A percentile compares a stretch with the other conserved stretches of the same genome.
Conservation (phyloP, 2,797 vertebrate species). For the Pangasius macronema region DNA sequence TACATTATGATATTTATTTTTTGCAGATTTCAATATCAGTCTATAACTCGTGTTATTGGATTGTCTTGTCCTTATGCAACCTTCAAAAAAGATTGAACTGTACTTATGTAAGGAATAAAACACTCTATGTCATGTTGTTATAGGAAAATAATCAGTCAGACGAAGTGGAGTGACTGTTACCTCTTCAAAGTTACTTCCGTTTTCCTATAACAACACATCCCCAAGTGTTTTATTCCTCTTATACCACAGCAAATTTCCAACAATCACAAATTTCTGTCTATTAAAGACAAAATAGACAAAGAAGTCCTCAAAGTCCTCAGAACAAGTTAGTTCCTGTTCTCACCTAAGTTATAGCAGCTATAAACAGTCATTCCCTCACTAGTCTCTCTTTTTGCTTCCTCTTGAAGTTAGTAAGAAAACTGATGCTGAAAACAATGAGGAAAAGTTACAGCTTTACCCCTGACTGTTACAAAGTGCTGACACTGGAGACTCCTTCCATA, state of each 20-base stretch:
- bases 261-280: background rate
- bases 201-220: background rate
- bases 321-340: background rate
- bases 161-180: background rate
- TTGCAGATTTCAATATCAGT: background rate
- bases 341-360: background rate
- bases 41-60: too few species aligned
- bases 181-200: background rate
- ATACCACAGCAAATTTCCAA: too few species aligned
- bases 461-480: background rate
- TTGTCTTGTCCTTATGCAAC: background rate
- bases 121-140: background rate
- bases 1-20: background rate
- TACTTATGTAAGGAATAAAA: background rate
- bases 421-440: background rate
- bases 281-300: background rate
- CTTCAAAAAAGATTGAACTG: background rate
- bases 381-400: background rate
- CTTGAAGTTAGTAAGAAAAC: background rate
- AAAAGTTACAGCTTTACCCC: background rate
- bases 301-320: too few species aligned
- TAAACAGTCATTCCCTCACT: background rate
- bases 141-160: background rate
- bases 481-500: background rate
- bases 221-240: background rate